These are phyloP conservation scores for Allophyes oxyacanthae DNA, from an alignment of 2,888 invertebrate genomes.

Conservation along the genomic window DNA sequence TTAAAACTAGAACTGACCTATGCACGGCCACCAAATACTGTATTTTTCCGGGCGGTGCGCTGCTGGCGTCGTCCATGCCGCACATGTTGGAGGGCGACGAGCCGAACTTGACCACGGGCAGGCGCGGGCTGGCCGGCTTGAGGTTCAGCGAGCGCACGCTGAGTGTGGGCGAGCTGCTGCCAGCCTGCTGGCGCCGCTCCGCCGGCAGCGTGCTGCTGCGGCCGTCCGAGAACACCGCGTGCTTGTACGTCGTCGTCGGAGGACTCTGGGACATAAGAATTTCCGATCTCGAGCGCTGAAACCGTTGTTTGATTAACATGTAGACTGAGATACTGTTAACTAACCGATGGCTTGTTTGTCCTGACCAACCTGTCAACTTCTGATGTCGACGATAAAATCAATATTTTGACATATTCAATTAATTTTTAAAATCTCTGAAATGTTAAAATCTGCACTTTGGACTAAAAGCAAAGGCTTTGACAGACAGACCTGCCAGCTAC, in stretches of 20 bases:
- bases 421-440: background rate
- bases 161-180: slow-evolving; percentile 67
- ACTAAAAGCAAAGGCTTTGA: slow-evolving; percentile 21
- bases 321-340: slow-evolving; percentile 29
- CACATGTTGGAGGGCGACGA: slow-evolving; percentile 75
- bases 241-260: slow-evolving; percentile 67
- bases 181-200: slow-evolving; percentile 52
- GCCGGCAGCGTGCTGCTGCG: slow-evolving; percentile 65
- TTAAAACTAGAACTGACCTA: slow-evolving; percentile 71
- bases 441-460: slow-evolving; percentile 29
- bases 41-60: slow-evolving; percentile 57
- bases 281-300: slow-evolving; percentile 85
- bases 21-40: slow-evolving; percentile 94
- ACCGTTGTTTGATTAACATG: slow-evolving; percentile 57
- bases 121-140: slow-evolving; percentile 63
- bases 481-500: slow-evolving; percentile 15
- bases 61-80: slow-evolving; percentile 58
- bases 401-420: too few relatives aligned
- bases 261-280: slow-evolving; percentile 82
- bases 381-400: background rate
- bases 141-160: slow-evolving; percentile 69
- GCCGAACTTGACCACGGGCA: slow-evolving; percentile 67
- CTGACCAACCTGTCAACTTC: slow-evolving; percentile 8
- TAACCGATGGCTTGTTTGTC: slow-evolving; percentile 18
- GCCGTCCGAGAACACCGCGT: slow-evolving; percentile 53